phyloP scores from a whole-genome alignment of 1,140 invertebrate species.

The Brachionus angularis region DNA sequence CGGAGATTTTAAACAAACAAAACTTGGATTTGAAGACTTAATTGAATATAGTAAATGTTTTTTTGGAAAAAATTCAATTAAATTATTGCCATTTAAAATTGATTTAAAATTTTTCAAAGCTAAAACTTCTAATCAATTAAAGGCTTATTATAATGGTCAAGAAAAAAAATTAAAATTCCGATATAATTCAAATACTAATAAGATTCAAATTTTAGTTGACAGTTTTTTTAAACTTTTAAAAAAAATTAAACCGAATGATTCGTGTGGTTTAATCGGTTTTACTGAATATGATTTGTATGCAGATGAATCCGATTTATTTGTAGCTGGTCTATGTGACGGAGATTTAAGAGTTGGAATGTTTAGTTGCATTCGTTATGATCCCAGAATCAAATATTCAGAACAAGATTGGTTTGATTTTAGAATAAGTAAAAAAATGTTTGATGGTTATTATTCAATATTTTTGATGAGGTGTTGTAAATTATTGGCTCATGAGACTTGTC shows the following conservation, averaged over 20 bases:
- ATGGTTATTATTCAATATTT: conserved; percentile 45
- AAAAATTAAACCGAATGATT: conserved; percentile 48
- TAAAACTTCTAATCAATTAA: conserved; percentile 46
- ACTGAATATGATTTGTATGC: conserved; percentile 51
- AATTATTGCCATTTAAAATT: conserved; percentile 45
- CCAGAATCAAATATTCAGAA: conserved; percentile 48
- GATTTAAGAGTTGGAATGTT: conserved; percentile 51
- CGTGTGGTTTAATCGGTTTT: conserved; percentile 51
- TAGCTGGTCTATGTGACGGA: conserved; percentile 53
- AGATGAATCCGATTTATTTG: conserved; percentile 52
- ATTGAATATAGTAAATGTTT: conserved; percentile 49
- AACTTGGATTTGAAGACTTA: conserved; percentile 46
- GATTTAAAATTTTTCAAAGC: conserved; percentile 46
- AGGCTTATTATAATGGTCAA: conserved; percentile 44
- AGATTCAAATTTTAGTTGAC: conserved; percentile 49
- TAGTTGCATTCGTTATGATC: conserved; percentile 51
- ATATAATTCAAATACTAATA: conserved; percentile 47
- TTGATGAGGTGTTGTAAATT: conserved; percentile 48
- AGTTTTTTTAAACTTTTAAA: conserved; percentile 47
- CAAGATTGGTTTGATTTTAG: conserved; percentile 50
- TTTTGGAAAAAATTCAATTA: conserved; percentile 48
- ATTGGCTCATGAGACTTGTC: conserved; percentile 52
- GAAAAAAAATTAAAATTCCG: conserved; percentile 47
- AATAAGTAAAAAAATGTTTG: conserved; percentile 18
- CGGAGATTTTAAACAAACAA: conserved; percentile 47